These are phyloP conservation scores for Cygnus atratus DNA, from an alignment of 2,113 vertebrate genomes.

Conservation along the genomic window DNA sequence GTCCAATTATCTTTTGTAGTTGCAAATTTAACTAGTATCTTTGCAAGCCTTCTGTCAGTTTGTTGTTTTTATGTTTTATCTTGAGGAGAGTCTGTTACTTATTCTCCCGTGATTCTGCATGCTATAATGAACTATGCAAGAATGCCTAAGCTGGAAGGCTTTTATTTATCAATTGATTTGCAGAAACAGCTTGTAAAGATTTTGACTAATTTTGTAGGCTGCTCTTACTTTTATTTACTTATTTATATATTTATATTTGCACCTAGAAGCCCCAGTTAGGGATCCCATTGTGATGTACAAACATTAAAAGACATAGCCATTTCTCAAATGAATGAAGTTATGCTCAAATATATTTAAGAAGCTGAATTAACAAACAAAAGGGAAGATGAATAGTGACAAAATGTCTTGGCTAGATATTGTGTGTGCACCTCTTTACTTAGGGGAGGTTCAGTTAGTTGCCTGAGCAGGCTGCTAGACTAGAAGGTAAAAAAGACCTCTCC, in stretches of 20 bases:
- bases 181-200: neutral
- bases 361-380: neutral
- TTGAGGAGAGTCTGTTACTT: neutral
- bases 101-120: neutral
- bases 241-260: neutral
- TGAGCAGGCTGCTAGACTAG: neutral
- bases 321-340: neutral
- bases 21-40: neutral
- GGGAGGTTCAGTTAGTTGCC: neutral
- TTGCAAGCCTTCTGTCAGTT: neutral
- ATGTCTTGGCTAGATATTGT: neutral
- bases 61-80: neutral
- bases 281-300: neutral
- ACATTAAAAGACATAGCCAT: neutral
- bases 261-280: neutral
- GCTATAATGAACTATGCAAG: neutral
- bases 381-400: neutral
- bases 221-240: neutral
- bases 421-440: neutral
- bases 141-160: neutral
- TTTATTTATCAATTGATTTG: neutral
- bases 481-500: neutral
- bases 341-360: neutral
- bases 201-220: neutral
- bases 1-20: neutral